Base-by-base conservation (phyloP, 2,797 vertebrate genomes). In the Ctenochaetus hawaiiensis region DNA sequence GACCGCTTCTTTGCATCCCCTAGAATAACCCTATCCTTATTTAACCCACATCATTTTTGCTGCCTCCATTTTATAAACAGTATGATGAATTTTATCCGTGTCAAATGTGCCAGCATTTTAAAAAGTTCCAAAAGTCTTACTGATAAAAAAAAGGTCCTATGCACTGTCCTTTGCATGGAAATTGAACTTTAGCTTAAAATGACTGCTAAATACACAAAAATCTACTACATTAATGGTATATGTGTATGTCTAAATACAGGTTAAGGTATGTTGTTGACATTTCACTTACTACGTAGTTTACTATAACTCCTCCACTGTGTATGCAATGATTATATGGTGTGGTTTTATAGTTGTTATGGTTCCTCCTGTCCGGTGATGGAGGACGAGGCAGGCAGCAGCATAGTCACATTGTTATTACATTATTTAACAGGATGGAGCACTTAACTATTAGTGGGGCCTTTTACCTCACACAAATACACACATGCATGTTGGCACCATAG, bases 381-480 rank as follows among this genome's bases (percentile, higher is more conserved):
- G 11, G 43, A 43, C 41, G 58, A 59, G 30, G 58, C 57, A 64
- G 56, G 54, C 63, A 64, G 75, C 58, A 54, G 22, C 53, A 61
- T 43, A 74, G 65, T 57, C 63, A 64, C 58, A 22, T 56, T 63
- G 52, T 9, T 43, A 26, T 62, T 79, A 53, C 51, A 85, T 83
- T 70, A 89, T 85, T 83, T 47, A 88, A 84, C 64, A 82, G 63
- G 59, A 75, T 78, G 73, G 64, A 72, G 83, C 81, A 79, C 56
- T 72, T 66, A 67, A 73, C 67, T 66, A 57, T 68, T 70, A 62
- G 47, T 22, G 17, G 57, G n/a, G 43, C 64, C 56, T 79, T 65
- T 65, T 23, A 68, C 60, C 69, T 69, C 43, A 53, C 57, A 52
- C 23, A 64, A 11, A 69, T 1, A 72, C 45, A 60, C 59, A 47